Evolutionary conservation across 2,113 vertebrate species (phyloP), one percentile per base, ranked within the genome.

Genomic region (Scortum barcoo): DNA sequence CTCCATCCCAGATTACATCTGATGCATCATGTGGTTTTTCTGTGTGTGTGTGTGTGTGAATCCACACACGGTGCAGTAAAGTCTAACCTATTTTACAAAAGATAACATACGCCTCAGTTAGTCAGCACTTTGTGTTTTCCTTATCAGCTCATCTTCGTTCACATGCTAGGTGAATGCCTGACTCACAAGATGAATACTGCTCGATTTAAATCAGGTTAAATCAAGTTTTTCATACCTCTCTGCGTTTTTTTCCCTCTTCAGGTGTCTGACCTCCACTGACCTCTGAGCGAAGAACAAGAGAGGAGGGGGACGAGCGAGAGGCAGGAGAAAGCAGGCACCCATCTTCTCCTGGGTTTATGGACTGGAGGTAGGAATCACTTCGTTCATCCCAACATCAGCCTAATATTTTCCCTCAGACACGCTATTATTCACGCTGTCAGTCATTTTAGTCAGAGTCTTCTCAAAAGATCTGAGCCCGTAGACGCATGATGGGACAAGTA

Each of bases 291-390:
- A 85, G 24, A 57, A 75, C 30, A 66, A 63, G 76, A 83, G 79
- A 84, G 57, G 63, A 79, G 54, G 54, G 36, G 53, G 26, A 28
- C 22, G 12, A 69, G 81, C 8, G 53, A 74, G 65, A 54, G 69
- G 81, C 61, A 53, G 67, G 78, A 46, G 63, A 78, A 26, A 72
- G 63, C 76, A 79, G 86, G 86, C 69, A 68, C 50, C 68, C 85
- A 75, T 87, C 91, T 77, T 85, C 87, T 87, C 65, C 84, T 85
- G 86, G 71, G 90, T 95, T 93, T 95, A 95, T 95, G 94, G 94
- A 95, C 94, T 91, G 92, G 90, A 95, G 94, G 94, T 95, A 93
- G 61, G 91, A 81, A 12, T 33, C 6, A 46, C 6, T 8, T 16
- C 42, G 22, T 46, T 48, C 13, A 22, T 51, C 11, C 22, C 76